These are phyloP conservation scores for Pseudorhombus dupliciocellatus DNA, from an alignment of 2,113 vertebrate species.

Conservation along the genomic window DNA sequence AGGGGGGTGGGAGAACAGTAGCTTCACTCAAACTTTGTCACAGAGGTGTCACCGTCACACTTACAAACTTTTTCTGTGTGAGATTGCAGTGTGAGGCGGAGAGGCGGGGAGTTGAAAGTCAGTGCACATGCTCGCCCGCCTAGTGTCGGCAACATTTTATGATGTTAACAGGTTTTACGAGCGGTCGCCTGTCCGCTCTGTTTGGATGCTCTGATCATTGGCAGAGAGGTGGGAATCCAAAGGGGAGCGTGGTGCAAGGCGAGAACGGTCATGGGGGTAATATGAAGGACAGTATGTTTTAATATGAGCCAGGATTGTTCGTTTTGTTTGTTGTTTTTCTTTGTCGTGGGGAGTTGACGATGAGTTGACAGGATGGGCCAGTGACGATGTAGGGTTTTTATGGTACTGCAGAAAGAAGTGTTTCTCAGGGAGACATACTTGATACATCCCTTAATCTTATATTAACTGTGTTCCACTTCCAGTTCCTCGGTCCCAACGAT, in stretches of 20 bases:
- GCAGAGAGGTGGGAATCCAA: slow-evolving; percentile 14
- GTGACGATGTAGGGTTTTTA: slow-evolving; percentile 45
- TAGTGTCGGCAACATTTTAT: slow-evolving; percentile 35
- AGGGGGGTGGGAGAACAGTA: slow-evolving; percentile 26
- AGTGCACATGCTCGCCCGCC: slow-evolving; percentile 14
- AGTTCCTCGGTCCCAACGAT: slow-evolving; percentile 1
- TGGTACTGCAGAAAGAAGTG: slow-evolving; percentile 61
- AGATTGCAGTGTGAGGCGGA: not conserved
- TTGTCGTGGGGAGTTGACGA: slow-evolving; percentile 3
- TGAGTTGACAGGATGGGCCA: slow-evolving; percentile 26
- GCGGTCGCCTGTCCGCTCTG: slow-evolving; percentile 19
- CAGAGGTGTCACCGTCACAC: slow-evolving; percentile 34
- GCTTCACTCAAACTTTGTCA: slow-evolving; percentile 39
- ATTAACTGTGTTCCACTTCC: slow-evolving; percentile 42
- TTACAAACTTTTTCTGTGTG: not conserved
- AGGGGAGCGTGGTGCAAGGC: slow-evolving; percentile 10
- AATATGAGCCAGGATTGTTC: slow-evolving; percentile 47
- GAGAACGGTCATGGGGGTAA: slow-evolving; percentile 20
- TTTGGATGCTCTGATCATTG: slow-evolving; percentile 16
- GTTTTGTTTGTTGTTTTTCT: no score
- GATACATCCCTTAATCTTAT: slow-evolving; percentile 68
- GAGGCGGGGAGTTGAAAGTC: slow-evolving; percentile 12
- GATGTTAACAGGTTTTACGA: slow-evolving; percentile 25
- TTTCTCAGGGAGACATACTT: slow-evolving; percentile 79
- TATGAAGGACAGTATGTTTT: slow-evolving; percentile 29